Conservation (phyloP, 2,797 vertebrate genomes). For the Argyrosomus regius region DNA sequence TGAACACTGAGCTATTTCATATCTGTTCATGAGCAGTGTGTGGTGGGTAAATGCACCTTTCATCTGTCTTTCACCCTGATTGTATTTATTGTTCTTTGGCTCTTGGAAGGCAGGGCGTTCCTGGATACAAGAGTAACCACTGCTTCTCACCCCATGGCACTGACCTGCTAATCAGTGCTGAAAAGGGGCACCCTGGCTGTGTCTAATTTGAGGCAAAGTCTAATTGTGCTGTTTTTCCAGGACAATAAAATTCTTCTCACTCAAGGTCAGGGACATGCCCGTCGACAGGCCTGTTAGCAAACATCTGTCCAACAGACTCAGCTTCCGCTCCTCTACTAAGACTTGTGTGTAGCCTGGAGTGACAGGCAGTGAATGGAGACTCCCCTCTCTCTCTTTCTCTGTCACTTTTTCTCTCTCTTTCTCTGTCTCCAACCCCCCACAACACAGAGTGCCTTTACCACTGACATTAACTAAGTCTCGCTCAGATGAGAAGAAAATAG, state of each 20-base stretch:
- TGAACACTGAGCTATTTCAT: slow-evolving; percentile 17
- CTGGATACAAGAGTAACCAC: slow-evolving; percentile 52
- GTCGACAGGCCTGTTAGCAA: slow-evolving; percentile 86
- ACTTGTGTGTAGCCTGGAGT: slow-evolving; percentile 83
- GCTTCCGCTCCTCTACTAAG: slow-evolving; percentile 83
- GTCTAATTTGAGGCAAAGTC: slow-evolving; percentile 87
- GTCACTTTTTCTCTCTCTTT: slow-evolving; percentile 14
- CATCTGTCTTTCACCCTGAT: slow-evolving; percentile 61
- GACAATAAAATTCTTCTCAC: slow-evolving; percentile 90
- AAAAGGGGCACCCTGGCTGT: slow-evolving; percentile 80
- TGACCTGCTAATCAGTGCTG: slow-evolving; percentile 82
- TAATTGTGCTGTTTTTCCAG: slow-evolving; percentile 89
- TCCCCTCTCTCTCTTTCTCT: slow-evolving; percentile 37
- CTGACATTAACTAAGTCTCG: slow-evolving; percentile 71
- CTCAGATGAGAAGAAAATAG: slow-evolving; percentile 73
- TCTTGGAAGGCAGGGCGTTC: slow-evolving; percentile 48
- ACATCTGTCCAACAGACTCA: slow-evolving; percentile 94
- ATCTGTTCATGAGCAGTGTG: slow-evolving; percentile 40
- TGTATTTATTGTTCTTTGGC: slow-evolving; percentile 77
- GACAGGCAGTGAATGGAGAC: slow-evolving; percentile 83
- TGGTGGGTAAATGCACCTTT: slow-evolving; percentile 45
- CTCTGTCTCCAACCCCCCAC: no score
- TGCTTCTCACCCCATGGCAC: slow-evolving; percentile 69
- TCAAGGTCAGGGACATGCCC: slow-evolving; percentile 88
- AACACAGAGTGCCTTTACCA: slow-evolving; percentile 54